Base-by-base conservation (phyloP, 2,797 vertebrate species). In the Aulostomus chinensis region DNA sequence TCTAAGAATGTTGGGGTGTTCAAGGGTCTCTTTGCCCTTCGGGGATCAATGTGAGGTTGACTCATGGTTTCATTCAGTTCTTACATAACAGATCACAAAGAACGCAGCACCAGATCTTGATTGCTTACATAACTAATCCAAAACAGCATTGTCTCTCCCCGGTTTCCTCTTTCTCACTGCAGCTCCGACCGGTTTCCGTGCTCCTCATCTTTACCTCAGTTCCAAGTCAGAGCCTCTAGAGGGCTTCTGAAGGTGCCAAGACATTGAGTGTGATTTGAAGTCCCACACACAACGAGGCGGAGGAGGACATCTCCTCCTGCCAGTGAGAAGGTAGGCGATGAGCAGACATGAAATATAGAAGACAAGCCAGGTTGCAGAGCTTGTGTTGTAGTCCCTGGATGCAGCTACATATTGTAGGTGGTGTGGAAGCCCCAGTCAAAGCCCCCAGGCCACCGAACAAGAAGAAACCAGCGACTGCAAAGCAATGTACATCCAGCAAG, bases 281-380 rank as follows among this genome's bases (percentile, higher is more conserved):
- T 79, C 82, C 81, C 73, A 64, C 78, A 71, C 31, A 71, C 31
- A 66, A 33, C 25, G 14, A 53, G 43, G 81, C 66, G 71, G 78
- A 75, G 74, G 84, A 86, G 78, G 79, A 33, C 38, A 30, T 60
- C 49, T 57, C 67, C 64, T 64, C 71, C 69, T 83, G 84, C 79
- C 76, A 85, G 58, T 30, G 50, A 75, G 76, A 63, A 72, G 85
- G 88, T 89, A 84, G 87, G 85, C 51, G 83, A 76, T 51, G 58
- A 72, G 48, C 58, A 79, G 62, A 78, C 60, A 60, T 69, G 38
- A 79, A 71, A 73, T 22, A 54, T 34, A 62, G 62, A 61, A 42
- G n/a, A 51, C 10, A 28, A 10, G 9, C 2, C 2, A 10, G 26
- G 26, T n/a, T n/a, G n/a, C n/a, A n/a, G n/a, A n/a, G n/a, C n/a